phyloP scores from a whole-genome alignment of 2,888 invertebrate genomes.

The Siphonodentalium dalli region DNA sequence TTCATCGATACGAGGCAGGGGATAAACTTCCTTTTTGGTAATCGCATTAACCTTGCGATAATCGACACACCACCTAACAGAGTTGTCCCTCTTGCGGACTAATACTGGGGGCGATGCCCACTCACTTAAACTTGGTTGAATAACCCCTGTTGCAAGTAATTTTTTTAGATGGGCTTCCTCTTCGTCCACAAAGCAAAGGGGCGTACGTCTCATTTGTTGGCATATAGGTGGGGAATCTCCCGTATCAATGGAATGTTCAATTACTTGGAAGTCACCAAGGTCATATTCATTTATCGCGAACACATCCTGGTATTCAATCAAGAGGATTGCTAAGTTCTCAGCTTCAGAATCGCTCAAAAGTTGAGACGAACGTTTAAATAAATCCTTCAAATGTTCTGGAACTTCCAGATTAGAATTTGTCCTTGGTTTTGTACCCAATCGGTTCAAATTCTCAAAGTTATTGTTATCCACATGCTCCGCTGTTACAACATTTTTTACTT shows the following conservation, averaged over 20 bases:
- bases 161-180: too few species aligned
- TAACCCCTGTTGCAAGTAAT: too few species aligned
- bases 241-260: background rate
- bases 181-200: background rate
- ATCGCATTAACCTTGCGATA: background rate
- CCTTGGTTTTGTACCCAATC: too few species aligned
- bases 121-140: too few species aligned
- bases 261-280: background rate
- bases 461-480: too few species aligned
- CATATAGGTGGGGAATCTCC: background rate
- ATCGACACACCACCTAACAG: background rate
- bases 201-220: background rate
- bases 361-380: background rate
- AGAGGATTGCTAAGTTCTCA: background rate
- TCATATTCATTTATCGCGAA: background rate
- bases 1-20: background rate
- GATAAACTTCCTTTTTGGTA: background rate
- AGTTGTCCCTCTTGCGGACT: background rate
- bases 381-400: background rate
- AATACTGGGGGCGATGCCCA: background rate
- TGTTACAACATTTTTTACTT: too few species aligned
- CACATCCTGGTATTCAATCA: background rate
- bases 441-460: too few species aligned
- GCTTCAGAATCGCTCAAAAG: background rate
- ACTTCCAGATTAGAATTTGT: too few species aligned